A percentile compares a stretch with the other conserved stretches of the same genome.
phyloP scores from a whole-genome alignment of 1,140 invertebrate genomes.

The Saccostrea echinata region DNA sequence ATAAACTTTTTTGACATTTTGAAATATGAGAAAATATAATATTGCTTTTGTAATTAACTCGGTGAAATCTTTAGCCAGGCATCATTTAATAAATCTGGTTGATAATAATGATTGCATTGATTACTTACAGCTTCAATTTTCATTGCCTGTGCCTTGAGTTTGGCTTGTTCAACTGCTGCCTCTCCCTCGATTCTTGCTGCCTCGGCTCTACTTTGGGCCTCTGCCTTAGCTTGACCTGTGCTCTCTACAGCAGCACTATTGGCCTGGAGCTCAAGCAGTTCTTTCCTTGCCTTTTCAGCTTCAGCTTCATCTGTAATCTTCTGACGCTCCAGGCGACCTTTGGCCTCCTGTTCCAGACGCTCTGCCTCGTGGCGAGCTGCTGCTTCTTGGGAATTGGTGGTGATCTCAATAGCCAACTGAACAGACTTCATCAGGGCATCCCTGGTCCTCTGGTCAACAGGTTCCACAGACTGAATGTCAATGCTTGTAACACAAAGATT shows the following conservation, averaged over 20 bases:
- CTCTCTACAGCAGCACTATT: slow-evolving; percentile 78
- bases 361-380: slow-evolving; percentile 83
- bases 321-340: slow-evolving; percentile 81
- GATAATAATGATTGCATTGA: background rate
- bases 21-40: background rate
- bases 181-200: slow-evolving; percentile 82
- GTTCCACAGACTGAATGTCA: slow-evolving; percentile 83
- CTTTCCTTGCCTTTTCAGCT: slow-evolving; percentile 80
- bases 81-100: background rate
- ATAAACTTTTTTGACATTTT: background rate
- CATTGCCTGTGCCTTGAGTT: slow-evolving; percentile 80
- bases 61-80: too few species aligned
- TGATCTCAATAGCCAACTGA: slow-evolving; percentile 82
- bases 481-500: slow-evolving; percentile 81
- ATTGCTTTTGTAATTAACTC: background rate
- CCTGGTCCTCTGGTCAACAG: slow-evolving; percentile 82
- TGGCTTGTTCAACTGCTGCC: slow-evolving; percentile 82
- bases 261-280: slow-evolving; percentile 81
- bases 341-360: slow-evolving; percentile 82
- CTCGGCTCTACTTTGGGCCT: slow-evolving; percentile 81
- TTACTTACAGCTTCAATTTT: slow-evolving; percentile 81
- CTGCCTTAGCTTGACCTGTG: slow-evolving; percentile 82
- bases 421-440: slow-evolving; percentile 83
- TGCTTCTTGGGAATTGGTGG: slow-evolving; percentile 82
- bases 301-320: slow-evolving; percentile 81